Evolutionary conservation across 2,797 vertebrate genomes (phyloP).

Genomic region (Oreochromis grahami): DNA sequence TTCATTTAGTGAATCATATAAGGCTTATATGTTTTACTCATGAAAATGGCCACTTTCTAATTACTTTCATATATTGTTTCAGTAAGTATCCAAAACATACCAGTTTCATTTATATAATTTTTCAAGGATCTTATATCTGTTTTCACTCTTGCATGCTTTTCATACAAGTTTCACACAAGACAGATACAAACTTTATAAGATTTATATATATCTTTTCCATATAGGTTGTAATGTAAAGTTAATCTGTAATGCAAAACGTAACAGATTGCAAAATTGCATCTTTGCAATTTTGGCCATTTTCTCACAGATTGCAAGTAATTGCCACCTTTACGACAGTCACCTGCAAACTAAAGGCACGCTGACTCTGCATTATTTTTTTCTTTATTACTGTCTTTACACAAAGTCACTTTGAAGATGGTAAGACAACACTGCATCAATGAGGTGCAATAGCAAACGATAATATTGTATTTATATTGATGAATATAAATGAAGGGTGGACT

Average conservation of each 20-base stretch:
- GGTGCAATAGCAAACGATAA: background rate
- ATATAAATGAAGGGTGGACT: background rate
- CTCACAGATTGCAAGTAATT: background rate
- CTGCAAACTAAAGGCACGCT: background rate
- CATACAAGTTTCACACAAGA: too few species aligned
- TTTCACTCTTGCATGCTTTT: too few species aligned
- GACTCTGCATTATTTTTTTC: background rate
- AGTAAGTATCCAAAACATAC: too few species aligned
- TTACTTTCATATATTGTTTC: too few species aligned
- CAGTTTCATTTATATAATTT: too few species aligned
- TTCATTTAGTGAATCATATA: too few species aligned
- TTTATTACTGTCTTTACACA: background rate
- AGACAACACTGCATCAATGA: background rate
- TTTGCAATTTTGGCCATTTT: background rate
- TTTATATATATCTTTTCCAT: too few species aligned
- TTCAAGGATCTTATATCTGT: too few species aligned
- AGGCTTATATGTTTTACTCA: too few species aligned
- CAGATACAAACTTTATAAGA: too few species aligned
- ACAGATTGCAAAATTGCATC: background rate
- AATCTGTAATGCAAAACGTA: background rate
- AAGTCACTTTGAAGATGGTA: background rate
- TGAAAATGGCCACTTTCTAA: too few species aligned
- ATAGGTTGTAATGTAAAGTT: background rate
- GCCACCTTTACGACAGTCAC: background rate
- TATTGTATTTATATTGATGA: background rate